phyloP scores from a whole-genome alignment of 2,113 vertebrate species.

The Kobus ellipsiprymnus region DNA sequence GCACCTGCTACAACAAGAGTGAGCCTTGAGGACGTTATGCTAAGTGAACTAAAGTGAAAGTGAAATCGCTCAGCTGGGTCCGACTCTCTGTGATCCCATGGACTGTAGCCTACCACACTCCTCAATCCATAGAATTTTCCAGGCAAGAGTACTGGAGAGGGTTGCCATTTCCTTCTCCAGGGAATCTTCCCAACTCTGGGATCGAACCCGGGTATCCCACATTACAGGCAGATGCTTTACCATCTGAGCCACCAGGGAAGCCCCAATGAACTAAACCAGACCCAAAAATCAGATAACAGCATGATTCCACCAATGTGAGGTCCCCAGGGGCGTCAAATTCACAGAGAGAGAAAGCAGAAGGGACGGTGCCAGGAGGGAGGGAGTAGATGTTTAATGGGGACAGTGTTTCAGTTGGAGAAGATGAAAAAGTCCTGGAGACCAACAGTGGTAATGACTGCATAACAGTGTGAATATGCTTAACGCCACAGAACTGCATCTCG shows the following conservation, averaged over 20 bases:
- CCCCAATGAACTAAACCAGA: neutral
- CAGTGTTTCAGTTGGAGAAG: neutral
- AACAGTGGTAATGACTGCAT: fast-evolving
- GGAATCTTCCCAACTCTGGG: neutral
- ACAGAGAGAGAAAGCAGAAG: fast-evolving
- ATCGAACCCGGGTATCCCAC: fast-evolving
- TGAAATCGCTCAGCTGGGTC: neutral
- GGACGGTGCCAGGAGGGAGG: fast-evolving
- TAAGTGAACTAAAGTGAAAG: neutral
- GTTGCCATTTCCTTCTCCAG: neutral
- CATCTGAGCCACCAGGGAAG: neutral
- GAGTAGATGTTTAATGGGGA: fast-evolving
- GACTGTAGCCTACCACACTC: neutral
- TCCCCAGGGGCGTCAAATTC: fast-evolving
- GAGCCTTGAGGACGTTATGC: fast-evolving
- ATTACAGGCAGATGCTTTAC: neutral
- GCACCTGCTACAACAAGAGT: fast-evolving
- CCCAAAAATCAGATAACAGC: fast-evolving
- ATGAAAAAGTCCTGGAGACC: neutral
- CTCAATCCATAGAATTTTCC: neutral
- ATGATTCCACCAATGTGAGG: fast-evolving
- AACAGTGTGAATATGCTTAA: fast-evolving
- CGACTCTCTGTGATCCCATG: neutral
- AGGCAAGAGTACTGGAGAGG: neutral
- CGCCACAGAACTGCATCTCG: fast-evolving